phyloP scores from a whole-genome alignment of 2,113 vertebrate genomes.

The Rafetus swinhoei region DNA sequence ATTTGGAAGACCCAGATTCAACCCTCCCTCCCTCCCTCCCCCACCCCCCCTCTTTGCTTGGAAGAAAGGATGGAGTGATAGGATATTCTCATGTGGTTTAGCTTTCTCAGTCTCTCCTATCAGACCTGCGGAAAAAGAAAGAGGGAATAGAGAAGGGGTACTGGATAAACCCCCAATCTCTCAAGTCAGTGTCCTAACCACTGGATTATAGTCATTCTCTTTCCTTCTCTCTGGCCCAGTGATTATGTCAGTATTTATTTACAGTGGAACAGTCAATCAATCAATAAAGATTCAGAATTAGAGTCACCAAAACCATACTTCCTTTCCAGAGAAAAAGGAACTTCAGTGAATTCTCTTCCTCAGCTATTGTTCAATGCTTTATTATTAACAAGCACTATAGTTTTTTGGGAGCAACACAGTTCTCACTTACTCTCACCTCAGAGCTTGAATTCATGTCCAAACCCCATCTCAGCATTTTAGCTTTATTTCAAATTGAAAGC shows the following conservation, averaged over 20 bases:
- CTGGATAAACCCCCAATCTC: neutral
- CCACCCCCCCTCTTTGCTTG: too few relatives aligned
- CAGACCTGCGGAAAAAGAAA: neutral
- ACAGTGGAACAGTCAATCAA: neutral
- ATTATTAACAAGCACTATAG: slow-evolving; percentile 42
- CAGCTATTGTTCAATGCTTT: slow-evolving; percentile 51
- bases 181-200: neutral
- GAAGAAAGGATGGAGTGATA: too few relatives aligned
- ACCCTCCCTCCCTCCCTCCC: too few relatives aligned
- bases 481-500: neutral
- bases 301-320: neutral
- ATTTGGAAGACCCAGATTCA: too few relatives aligned
- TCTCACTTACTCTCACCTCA: neutral
- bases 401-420: neutral
- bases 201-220: neutral
- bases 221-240: neutral
- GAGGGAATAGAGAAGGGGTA: neutral
- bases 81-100: too few relatives aligned
- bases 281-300: neutral
- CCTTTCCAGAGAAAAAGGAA: slow-evolving; percentile 60
- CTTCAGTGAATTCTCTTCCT: slow-evolving; percentile 48
- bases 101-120: too few relatives aligned
- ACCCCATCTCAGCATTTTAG: neutral
- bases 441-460: neutral
- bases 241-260: neutral